Evolutionary conservation across 2,113 vertebrate species (phyloP).

Genomic region (Dromaius novaehollandiae): DNA sequence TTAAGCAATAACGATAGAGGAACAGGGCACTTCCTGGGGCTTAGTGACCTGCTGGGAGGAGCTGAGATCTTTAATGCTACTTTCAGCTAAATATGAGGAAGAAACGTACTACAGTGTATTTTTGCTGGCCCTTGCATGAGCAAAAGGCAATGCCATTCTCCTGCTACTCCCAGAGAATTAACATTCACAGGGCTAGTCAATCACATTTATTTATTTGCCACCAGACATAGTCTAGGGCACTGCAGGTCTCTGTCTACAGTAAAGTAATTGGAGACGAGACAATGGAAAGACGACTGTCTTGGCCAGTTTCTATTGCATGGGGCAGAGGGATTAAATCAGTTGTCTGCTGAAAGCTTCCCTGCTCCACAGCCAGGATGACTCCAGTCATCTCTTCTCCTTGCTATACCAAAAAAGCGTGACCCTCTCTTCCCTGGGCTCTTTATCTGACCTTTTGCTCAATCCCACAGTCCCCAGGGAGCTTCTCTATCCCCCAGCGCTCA

Average conservation of each 20-base stretch:
- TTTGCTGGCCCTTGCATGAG: background rate
- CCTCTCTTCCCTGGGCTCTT: background rate
- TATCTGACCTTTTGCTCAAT: background rate
- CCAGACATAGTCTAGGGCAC: constrained; percentile 3
- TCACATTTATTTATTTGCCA: constrained; percentile 59
- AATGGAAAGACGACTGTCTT: background rate
- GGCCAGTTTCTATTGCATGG: background rate
- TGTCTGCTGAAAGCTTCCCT: background rate
- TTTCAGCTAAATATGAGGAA: constrained; percentile 36
- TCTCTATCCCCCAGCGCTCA: background rate
- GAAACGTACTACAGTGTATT: constrained; percentile 15
- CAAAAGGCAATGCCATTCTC: constrained; percentile 32
- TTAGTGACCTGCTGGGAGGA: constrained; percentile 62
- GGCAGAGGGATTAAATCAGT: background rate
- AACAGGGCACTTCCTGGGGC: constrained; percentile 49
- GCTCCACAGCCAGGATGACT: background rate
- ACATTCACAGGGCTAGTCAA: background rate
- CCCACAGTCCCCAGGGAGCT: background rate
- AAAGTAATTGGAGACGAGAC: background rate
- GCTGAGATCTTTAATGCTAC: constrained; percentile 30
- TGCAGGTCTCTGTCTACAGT: constrained; percentile 6
- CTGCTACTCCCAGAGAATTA: constrained; percentile 29
- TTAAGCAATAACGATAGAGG: constrained; percentile 48
- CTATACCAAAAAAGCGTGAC: background rate
- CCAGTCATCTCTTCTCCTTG: background rate